Conservation (phyloP, 1,140 invertebrate genomes). For the Pristionchus pacificus region DNA sequence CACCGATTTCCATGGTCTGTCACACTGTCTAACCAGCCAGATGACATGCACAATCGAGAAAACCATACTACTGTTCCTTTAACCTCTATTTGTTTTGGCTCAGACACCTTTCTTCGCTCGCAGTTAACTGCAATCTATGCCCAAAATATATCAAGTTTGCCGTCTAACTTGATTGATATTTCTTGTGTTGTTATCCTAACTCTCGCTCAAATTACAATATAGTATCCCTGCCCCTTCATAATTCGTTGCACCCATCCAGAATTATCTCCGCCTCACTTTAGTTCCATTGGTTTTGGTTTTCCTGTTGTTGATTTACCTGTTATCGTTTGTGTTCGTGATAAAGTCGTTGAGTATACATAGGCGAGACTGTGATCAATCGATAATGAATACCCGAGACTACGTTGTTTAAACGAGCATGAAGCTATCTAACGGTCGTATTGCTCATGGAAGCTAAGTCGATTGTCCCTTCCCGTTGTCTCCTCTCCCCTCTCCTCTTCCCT, state of each 20-base stretch:
- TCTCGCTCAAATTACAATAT: too few relatives aligned
- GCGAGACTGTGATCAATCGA: not conserved
- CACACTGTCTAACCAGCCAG: not conserved
- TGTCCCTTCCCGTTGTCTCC: not conserved
- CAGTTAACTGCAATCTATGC: too few relatives aligned
- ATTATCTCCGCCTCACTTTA: too few relatives aligned
- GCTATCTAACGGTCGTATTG: not conserved
- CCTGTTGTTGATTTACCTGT: not conserved
- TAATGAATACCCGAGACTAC: not conserved
- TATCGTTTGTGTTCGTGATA: not conserved
- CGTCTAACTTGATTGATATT: too few relatives aligned
- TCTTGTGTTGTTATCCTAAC: too few relatives aligned
- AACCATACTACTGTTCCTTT: not conserved
- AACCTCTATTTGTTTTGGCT: not conserved
- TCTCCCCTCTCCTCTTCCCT: not conserved
- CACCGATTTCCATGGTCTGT: not conserved
- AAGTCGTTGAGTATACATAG: not conserved
- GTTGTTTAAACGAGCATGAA: not conserved
- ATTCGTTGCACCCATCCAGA: too few relatives aligned
- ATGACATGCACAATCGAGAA: not conserved
- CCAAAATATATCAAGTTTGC: too few relatives aligned
- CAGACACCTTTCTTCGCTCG: too few relatives aligned
- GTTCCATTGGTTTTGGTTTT: not conserved
- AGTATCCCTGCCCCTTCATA: too few relatives aligned
- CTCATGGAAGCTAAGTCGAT: not conserved